A percentile compares a stretch with the other conserved stretches of the same genome.
Evolutionary conservation across 2,888 invertebrate genomes (phyloP).

Genomic region (Conus canariensis): DNA sequence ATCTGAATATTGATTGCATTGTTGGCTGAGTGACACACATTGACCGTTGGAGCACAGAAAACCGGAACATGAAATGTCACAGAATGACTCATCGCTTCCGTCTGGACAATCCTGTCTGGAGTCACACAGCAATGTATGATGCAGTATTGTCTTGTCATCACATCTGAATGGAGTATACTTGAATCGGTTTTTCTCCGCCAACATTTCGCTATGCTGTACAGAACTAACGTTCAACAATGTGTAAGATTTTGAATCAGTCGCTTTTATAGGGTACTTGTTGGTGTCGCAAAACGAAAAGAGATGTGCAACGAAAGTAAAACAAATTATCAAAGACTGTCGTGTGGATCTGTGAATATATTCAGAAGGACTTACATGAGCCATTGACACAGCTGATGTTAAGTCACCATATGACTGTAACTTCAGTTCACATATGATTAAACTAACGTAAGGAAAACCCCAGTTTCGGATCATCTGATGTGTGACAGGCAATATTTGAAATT

Average conservation of each 20-base stretch:
- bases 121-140: neutral
- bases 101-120: constrained; percentile 14
- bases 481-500: no score
- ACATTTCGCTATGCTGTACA: neutral
- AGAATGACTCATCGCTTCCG: constrained; percentile 5
- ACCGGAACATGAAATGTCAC: neutral
- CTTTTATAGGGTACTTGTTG: no score
- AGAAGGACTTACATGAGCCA: neutral
- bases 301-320: no score
- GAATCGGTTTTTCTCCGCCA: neutral
- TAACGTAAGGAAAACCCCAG: neutral
- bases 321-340: no score
- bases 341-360: no score
- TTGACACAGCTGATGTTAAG: neutral
- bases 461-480: no score
- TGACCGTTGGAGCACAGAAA: neutral
- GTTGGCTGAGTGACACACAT: neutral
- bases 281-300: no score
- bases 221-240: neutral
- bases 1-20: neutral
- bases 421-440: neutral
- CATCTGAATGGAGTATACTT: neutral
- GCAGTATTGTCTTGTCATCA: neutral
- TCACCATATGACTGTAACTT: neutral
- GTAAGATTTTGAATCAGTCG: neutral